Conservation (phyloP, 2,888 invertebrate species). For the Lutraria lutraria region DNA sequence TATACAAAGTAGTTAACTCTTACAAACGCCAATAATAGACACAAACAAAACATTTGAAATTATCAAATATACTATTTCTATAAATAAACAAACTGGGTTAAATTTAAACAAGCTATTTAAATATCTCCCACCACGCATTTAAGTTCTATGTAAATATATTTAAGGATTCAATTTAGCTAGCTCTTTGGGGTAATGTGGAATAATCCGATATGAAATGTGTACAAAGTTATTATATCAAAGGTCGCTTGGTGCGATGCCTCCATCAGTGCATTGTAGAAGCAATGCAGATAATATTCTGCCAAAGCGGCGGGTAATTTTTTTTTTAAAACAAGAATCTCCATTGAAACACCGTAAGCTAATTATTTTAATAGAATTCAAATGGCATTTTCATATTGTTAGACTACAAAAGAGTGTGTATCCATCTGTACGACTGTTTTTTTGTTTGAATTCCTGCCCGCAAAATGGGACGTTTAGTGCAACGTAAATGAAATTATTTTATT, state of each 20-base stretch:
- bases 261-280: no score
- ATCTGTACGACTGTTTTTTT: no score
- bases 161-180: not conserved
- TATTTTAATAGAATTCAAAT: no score
- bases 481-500: no score
- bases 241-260: not conserved
- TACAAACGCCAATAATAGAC: not conserved
- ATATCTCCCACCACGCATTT: not conserved
- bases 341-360: no score
- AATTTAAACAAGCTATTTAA: not conserved
- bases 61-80: not conserved
- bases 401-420: no score
- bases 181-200: not conserved
- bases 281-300: no score
- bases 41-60: not conserved
- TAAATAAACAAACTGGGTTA: not conserved
- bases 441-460: no score
- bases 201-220: not conserved
- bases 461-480: no score
- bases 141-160: slow-evolving; percentile 16
- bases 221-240: not conserved
- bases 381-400: no score
- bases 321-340: no score
- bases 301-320: no score
- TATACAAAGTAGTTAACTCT: not conserved